Evolutionary conservation across 1,140 invertebrate genomes (phyloP), one percentile per base, ranked within the genome.

Genomic region (Drosophila pandora): DNA sequence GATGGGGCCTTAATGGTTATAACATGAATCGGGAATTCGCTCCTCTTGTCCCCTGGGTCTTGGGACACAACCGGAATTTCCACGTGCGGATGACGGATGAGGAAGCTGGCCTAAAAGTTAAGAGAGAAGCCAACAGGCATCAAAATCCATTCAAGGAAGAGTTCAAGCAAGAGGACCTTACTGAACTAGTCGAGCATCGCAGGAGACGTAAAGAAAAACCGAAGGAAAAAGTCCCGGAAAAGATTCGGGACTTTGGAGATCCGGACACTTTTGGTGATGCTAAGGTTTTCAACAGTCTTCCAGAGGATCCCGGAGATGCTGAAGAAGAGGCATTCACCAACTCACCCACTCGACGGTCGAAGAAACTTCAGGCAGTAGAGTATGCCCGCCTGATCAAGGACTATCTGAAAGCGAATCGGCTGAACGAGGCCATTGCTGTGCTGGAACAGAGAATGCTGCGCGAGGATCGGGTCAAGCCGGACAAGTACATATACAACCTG

Each of bases 401-500:
- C 37, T 93, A 94, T 79, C 79, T 96, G n/a, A 77, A 85, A 25
- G 92, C 94, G 37, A 93, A 94, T 30, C 93, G 95, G 81, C 84
- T 96, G 37, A 93, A 94, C 69, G 94, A 96, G 89, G 97, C 97
- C 4, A 92, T 97, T 37, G 93, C 95, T 68, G 93, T 98, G 3
- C 90, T 98, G 13, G 95, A 97, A 80, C 92, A 94, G 25, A 93
- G 93, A 79, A 95, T 97, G 94, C 80, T 96, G 9, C 94, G 95
- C 90, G 92, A 95, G 82, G 96, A 97, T 90, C 93, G 94, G 76
- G 95, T 96, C 5, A 95, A 95, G 90, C 97, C 97, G 1, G 94
- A 94, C 56, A 93, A 93, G 63, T 97, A 96, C 90, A 95, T 97
- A 59, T 98, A 95, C 82, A 96, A 95, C 87, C 92, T 97, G 37